Percentiles rank a stretch among this genome's conserved stretches.
Conservation (phyloP, 2,113 vertebrate species). For the Todiramphus chloris region DNA sequence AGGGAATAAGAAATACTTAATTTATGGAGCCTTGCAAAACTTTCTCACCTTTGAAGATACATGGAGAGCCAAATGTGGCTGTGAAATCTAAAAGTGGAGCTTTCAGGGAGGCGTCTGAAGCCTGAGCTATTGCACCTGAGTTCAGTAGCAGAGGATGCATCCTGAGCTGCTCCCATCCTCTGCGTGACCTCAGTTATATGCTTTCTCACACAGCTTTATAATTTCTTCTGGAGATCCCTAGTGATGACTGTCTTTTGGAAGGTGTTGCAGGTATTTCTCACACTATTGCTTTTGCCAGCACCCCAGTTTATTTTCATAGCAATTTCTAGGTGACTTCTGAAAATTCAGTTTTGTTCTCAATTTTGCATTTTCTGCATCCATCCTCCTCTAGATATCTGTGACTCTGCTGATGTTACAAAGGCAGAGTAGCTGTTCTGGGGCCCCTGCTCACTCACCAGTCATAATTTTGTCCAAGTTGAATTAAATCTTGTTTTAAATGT, state of each 20-base stretch:
- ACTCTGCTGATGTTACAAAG: background rate
- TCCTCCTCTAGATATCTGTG: background rate
- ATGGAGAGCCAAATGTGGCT: background rate
- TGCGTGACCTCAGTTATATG: background rate
- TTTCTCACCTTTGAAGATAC: background rate
- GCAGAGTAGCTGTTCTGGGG: background rate
- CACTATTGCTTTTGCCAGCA: background rate
- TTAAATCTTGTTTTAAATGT: background rate
- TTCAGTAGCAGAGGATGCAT: background rate
- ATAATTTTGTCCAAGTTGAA: background rate
- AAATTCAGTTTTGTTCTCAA: background rate
- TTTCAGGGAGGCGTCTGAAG: background rate
- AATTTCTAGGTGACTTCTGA: background rate
- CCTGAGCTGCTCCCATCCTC: accelerated
- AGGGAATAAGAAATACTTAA: background rate
- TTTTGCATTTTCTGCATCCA: background rate
- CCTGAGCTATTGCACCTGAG: background rate
- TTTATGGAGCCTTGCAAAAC: background rate
- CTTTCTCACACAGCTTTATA: background rate
- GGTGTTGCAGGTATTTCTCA: background rate
- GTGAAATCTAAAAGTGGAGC: background rate
- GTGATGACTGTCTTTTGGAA: background rate
- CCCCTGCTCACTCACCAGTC: background rate
- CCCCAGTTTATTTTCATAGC: background rate
- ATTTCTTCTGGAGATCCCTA: background rate